Evolutionary conservation across 2,888 invertebrate species (phyloP).

Genomic region (Rhynchonema sp.): DNA sequence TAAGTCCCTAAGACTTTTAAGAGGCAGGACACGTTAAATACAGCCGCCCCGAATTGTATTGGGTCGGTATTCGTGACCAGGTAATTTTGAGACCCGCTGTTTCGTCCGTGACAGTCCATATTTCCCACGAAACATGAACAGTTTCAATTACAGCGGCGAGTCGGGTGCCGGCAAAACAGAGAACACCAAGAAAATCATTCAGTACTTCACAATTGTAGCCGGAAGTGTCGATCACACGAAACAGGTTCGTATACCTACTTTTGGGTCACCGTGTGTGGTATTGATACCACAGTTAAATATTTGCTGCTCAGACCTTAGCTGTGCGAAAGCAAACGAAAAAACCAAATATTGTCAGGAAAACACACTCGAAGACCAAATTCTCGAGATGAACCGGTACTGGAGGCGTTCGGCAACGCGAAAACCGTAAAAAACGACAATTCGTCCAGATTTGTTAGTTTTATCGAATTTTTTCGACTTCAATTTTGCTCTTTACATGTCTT

Average conservation of each 20-base stretch:
- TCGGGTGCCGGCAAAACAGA: slow-evolving; percentile 44
- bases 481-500: background rate
- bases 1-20: too few relatives aligned
- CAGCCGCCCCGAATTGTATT: too few relatives aligned
- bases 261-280: too few relatives aligned
- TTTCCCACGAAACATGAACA: background rate
- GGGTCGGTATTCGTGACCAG: too few relatives aligned
- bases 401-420: slow-evolving; percentile 24
- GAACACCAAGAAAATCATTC: slow-evolving; percentile 36
- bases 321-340: too few relatives aligned
- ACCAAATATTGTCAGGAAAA: too few relatives aligned
- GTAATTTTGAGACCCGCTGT: too few relatives aligned
- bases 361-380: background rate
- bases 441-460: slow-evolving; percentile 18
- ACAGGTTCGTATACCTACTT: too few relatives aligned
- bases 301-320: too few relatives aligned
- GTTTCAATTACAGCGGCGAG: slow-evolving; percentile 35
- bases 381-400: slow-evolving; percentile 14
- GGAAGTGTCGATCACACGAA: background rate
- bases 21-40: too few relatives aligned
- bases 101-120: too few relatives aligned
- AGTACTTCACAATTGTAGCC: slow-evolving; percentile 29
- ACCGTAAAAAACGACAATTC: slow-evolving; percentile 23
- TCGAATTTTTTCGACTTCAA: background rate
- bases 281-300: too few relatives aligned